phyloP scores from a whole-genome alignment of 2,797 vertebrate species.

The Anisognathus igniventris region DNA sequence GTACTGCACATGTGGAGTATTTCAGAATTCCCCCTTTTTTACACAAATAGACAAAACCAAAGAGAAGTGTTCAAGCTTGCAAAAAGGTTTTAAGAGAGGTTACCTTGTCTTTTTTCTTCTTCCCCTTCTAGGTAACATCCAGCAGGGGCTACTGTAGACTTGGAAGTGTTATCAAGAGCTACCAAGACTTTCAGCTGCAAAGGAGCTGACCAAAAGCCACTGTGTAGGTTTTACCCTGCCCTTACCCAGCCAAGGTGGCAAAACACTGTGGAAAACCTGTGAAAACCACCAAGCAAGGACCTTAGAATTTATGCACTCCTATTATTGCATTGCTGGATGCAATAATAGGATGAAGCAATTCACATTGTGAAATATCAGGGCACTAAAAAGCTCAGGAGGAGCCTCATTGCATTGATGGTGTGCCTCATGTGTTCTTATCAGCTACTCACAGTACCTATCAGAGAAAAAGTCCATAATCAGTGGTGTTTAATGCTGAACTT shows the following conservation, averaged over 20 bases:
- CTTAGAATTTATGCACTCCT: background rate
- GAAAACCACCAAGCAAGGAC: background rate
- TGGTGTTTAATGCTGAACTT: background rate
- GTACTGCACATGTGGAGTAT: background rate
- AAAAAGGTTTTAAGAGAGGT: background rate
- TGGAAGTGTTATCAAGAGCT: background rate
- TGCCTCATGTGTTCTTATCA: background rate
- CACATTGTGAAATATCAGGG: background rate
- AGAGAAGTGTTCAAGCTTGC: background rate
- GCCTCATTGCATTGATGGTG: background rate
- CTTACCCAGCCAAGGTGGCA: background rate
- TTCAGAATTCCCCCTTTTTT: background rate
- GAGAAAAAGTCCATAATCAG: background rate
- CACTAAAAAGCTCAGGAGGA: slow-evolving; percentile 10
- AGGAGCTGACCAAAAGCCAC: background rate
- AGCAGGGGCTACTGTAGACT: background rate
- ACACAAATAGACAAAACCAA: background rate
- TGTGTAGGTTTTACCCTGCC: background rate
- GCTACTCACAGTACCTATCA: background rate
- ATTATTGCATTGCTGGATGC: background rate
- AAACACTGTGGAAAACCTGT: background rate
- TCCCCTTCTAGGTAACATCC: background rate
- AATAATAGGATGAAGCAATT: background rate
- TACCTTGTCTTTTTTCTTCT: background rate
- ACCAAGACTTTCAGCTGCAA: background rate